phyloP scores from a whole-genome alignment of 2,113 vertebrate species.

The Phalacrocorax aristotelis region DNA sequence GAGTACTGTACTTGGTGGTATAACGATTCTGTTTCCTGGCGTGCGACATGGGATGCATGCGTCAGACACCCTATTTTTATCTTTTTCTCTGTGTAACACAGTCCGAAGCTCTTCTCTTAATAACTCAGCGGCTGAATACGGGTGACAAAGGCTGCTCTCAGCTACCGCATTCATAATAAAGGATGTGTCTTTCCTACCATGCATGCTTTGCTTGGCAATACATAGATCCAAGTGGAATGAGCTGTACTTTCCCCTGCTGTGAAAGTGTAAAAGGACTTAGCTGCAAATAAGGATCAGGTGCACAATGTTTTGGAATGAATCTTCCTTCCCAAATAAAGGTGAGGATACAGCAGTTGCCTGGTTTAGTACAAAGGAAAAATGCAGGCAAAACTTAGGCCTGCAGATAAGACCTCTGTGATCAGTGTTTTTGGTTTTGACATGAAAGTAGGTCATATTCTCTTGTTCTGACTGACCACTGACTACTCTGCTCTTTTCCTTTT shows the following conservation, averaged over 20 bases:
- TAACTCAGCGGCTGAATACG: background rate
- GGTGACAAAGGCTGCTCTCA: constrained; percentile 8
- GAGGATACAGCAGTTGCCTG: background rate
- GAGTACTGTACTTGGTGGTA: constrained; percentile 29
- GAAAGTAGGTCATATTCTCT: background rate
- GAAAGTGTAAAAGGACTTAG: background rate
- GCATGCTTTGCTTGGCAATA: background rate
- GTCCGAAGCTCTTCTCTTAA: constrained; percentile 29
- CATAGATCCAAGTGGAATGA: background rate
- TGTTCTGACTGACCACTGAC: background rate
- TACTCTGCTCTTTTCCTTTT: background rate
- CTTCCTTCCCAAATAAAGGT: background rate
- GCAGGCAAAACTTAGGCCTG: background rate
- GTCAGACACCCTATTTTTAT: constrained; percentile 71
- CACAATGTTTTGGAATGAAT: background rate
- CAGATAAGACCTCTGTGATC: background rate
- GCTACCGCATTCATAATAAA: background rate
- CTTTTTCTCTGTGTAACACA: constrained; percentile 51
- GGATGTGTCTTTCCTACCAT: background rate
- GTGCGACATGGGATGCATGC: constrained; percentile 29
- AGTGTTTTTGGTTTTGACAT: background rate
- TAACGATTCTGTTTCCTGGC: constrained; percentile 47
- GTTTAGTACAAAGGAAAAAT: background rate
- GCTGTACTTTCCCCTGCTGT: background rate
- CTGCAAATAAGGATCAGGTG: background rate